Conservation (phyloP, 2,113 vertebrate genomes). For the Scolopax mira region DNA sequence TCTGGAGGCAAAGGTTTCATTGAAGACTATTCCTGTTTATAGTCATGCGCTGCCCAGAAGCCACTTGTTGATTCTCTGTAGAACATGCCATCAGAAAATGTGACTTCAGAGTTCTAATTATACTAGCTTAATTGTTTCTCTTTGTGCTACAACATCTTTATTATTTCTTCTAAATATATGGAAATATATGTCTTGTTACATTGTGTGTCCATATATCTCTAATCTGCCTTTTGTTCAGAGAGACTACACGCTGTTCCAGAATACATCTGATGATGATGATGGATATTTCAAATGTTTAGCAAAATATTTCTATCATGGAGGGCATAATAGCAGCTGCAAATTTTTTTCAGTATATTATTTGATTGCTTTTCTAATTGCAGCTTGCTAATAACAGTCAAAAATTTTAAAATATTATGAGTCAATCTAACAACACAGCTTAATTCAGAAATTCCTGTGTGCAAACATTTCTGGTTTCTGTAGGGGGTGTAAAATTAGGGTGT, state of each 20-base stretch:
- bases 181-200: neutral
- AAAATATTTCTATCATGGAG: neutral
- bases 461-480: neutral
- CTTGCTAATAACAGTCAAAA: neutral
- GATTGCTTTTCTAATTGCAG: neutral
- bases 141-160: neutral
- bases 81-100: neutral
- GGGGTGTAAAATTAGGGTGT: neutral
- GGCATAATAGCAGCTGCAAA: neutral
- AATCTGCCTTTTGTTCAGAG: neutral
- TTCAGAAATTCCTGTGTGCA: neutral
- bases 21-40: neutral
- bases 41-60: neutral
- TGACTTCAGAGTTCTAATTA: neutral
- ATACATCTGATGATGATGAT: neutral
- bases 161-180: neutral
- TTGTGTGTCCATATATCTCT: neutral
- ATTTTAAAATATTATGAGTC: neutral
- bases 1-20: neutral
- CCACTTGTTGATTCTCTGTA: neutral
- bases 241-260: neutral
- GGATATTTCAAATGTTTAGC: neutral
- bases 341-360: neutral
- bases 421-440: neutral
- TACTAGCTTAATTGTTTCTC: neutral